Conservation (phyloP, 1,140 invertebrate genomes). For the Drosophila tani region DNA sequence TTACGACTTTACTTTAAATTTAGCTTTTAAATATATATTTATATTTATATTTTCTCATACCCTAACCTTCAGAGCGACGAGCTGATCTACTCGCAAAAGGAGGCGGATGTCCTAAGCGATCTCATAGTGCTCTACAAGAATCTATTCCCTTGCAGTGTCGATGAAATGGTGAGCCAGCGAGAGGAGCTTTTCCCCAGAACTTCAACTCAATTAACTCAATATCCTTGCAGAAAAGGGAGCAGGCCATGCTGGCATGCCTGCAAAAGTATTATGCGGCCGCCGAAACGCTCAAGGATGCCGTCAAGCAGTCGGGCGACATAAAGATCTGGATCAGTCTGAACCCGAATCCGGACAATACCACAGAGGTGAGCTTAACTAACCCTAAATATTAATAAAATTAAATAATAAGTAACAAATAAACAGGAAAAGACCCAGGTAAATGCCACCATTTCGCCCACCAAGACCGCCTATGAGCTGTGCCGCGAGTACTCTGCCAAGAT, state of each 20-base stretch:
- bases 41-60: background rate
- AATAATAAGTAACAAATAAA: background rate
- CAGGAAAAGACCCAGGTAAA: slow-evolving; percentile 83
- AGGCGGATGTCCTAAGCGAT: slow-evolving; percentile 89
- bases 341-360: slow-evolving; percentile 75
- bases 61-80: slow-evolving; percentile 59
- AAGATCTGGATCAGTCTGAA: slow-evolving; percentile 89
- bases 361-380: slow-evolving; percentile 50
- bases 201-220: no score
- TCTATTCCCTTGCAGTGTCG: slow-evolving; percentile 86
- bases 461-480: slow-evolving; percentile 91
- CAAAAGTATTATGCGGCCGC: slow-evolving; percentile 88
- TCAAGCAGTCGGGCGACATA: slow-evolving; percentile 91
- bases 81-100: slow-evolving; percentile 87
- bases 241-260: slow-evolving; percentile 89
- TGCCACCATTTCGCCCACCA: slow-evolving; percentile 89
- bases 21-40: background rate
- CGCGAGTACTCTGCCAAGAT: slow-evolving; percentile 88
- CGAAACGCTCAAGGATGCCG: slow-evolving; percentile 85
- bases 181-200: background rate
- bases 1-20: no score
- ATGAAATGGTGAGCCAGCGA: slow-evolving; percentile 77
- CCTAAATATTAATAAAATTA: background rate
- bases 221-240: slow-evolving; percentile 86
- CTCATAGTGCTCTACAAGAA: slow-evolving; percentile 87